Percentiles rank a stretch among this genome's conserved stretches.
These are phyloP conservation scores for Danaus melanippus DNA, from an alignment of 1,140 invertebrate genomes.

Conservation along the genomic window DNA sequence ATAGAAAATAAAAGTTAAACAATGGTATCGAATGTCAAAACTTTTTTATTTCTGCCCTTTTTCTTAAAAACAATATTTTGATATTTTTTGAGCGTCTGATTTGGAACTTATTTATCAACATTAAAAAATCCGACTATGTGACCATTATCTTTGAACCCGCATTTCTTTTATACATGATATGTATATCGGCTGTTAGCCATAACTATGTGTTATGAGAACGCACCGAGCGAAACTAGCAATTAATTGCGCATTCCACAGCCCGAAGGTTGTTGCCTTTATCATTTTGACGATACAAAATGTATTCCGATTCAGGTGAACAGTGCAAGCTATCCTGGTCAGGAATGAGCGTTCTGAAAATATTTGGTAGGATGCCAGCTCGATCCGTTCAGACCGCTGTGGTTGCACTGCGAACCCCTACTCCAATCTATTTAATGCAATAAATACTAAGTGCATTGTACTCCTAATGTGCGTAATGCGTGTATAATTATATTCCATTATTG, in stretches of 20 bases:
- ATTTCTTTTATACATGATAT: no score
- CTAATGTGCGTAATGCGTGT: slow-evolving; percentile 12
- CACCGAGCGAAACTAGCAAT: neutral
- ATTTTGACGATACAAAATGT: slow-evolving; percentile 27
- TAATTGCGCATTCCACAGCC: slow-evolving; percentile 1
- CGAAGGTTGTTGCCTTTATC: slow-evolving; percentile 20
- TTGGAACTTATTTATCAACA: no score
- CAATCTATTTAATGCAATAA: slow-evolving; percentile 31
- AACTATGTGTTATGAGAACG: slow-evolving; percentile 2
- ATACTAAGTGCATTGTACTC: slow-evolving; percentile 30
- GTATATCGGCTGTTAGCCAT: slow-evolving; percentile 3
- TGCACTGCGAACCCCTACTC: slow-evolving; percentile 27
- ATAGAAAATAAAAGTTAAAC: no score
- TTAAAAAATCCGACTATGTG: no score
- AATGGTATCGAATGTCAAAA: no score
- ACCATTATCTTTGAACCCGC: no score
- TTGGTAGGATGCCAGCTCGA: slow-evolving; percentile 52
- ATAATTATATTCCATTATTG: slow-evolving; percentile 11
- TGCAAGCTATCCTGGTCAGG: slow-evolving; percentile 49
- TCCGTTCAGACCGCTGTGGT: slow-evolving; percentile 35
- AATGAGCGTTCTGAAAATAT: slow-evolving; percentile 56
- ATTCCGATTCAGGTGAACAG: slow-evolving; percentile 61
- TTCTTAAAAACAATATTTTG: no score
- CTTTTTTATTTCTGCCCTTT: no score
- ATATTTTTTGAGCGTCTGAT: no score